These are phyloP conservation scores for Darevskia nairensis DNA, from an alignment of 2,797 vertebrate genomes.

Conservation along the genomic window DNA sequence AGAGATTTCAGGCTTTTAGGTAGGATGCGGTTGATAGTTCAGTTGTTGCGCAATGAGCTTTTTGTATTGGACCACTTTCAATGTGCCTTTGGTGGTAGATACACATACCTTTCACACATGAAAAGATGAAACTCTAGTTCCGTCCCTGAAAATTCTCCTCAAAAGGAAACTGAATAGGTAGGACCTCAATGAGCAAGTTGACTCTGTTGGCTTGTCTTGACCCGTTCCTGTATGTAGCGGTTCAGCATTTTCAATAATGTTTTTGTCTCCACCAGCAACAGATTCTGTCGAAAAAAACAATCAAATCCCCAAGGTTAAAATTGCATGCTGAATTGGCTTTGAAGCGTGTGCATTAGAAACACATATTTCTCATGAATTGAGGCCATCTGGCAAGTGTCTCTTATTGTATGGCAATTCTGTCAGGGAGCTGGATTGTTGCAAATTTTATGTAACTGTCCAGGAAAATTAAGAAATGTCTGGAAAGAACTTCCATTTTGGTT, in stretches of 20 bases:
- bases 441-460: conserved; percentile 48
- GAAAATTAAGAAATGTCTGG: background rate
- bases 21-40: accelerated
- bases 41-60: background rate
- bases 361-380: conserved; percentile 41
- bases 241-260: conserved; percentile 6
- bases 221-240: conserved; percentile 6
- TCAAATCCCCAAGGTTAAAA: conserved; percentile 52
- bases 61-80: background rate
- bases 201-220: background rate
- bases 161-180: background rate
- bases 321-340: conserved; percentile 32
- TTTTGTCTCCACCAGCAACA: conserved; percentile 25
- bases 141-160: background rate
- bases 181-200: background rate
- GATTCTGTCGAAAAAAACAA: conserved; percentile 37
- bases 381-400: background rate
- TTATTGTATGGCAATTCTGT: conserved; percentile 59
- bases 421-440: conserved; percentile 58
- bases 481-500: conserved; percentile 25
- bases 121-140: background rate
- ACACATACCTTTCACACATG: conserved; percentile 10
- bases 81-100: background rate
- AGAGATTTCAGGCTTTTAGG: conserved; percentile 14
- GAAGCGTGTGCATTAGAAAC: conserved; percentile 33